phyloP scores from a whole-genome alignment of 2,113 vertebrate species.

The Melanotaenia duboulayi region DNA sequence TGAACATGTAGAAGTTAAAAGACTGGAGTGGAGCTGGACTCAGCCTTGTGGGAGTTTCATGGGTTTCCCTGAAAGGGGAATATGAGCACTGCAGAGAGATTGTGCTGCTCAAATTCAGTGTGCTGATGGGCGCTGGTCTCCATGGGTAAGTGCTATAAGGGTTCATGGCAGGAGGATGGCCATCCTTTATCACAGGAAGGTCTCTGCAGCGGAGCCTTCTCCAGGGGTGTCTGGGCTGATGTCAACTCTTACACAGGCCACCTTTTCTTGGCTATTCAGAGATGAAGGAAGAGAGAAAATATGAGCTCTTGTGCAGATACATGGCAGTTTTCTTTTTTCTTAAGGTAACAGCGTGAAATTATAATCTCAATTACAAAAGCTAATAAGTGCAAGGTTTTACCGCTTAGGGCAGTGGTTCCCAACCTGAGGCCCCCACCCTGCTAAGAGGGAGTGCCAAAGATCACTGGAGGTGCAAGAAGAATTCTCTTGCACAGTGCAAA shows the following conservation, averaged over 20 bases:
- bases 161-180: slow-evolving; percentile 1
- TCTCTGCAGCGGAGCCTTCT: slow-evolving; percentile 87
- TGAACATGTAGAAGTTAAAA: slow-evolving; percentile 11
- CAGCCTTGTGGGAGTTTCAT: slow-evolving; percentile 21
- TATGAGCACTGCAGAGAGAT: slow-evolving; percentile 19
- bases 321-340: not conserved
- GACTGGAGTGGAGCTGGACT: slow-evolving; percentile 21
- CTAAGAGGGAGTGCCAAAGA: too few relatives aligned
- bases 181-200: slow-evolving; percentile 86
- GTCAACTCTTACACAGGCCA: slow-evolving; percentile 89
- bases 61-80: slow-evolving; percentile 9
- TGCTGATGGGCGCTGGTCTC: slow-evolving; percentile 17
- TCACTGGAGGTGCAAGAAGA: too few relatives aligned
- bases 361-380: slow-evolving; percentile 2
- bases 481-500: too few relatives aligned
- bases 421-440: not conserved
- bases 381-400: not conserved
- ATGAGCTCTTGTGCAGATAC: not conserved
- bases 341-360: slow-evolving; percentile 11
- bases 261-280: slow-evolving; percentile 89
- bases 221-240: slow-evolving; percentile 83
- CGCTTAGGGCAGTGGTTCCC: not conserved
- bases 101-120: slow-evolving; percentile 35
- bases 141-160: slow-evolving; percentile 26
- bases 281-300: slow-evolving; percentile 4